phyloP scores from a whole-genome alignment of 2,888 invertebrate genomes.

The Drosophila mimetica region DNA sequence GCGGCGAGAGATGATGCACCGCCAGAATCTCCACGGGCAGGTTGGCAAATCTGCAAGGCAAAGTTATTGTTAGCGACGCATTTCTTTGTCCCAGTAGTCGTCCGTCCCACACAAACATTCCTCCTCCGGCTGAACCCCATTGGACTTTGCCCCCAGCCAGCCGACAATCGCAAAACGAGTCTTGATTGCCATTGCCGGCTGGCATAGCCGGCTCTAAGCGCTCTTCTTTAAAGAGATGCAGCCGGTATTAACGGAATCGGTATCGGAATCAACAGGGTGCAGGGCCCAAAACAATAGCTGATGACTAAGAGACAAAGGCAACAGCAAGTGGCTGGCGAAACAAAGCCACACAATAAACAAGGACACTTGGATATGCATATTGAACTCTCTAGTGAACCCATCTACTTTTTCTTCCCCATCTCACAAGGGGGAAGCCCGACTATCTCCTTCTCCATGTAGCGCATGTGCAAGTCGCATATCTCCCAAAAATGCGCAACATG shows the following conservation, averaged over 20 bases:
- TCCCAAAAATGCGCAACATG: constrained; percentile 33
- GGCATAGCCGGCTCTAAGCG: constrained; percentile 55
- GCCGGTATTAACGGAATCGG: constrained; percentile 1
- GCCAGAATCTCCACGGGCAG: constrained; percentile 85
- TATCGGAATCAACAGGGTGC: constrained; percentile 8
- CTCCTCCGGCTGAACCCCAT: constrained; percentile 35
- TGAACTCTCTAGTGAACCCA: constrained; percentile 22
- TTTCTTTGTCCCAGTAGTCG: constrained; percentile 30
- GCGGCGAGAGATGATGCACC: constrained; percentile 88
- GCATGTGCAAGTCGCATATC: constrained; percentile 46
- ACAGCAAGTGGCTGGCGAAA: constrained; percentile 19
- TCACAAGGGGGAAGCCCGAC: constrained; percentile 8
- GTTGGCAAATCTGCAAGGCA: constrained; percentile 85
- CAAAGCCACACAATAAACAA: constrained; percentile 44
- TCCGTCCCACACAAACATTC: constrained; percentile 22
- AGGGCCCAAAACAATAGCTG: constrained; percentile 38
- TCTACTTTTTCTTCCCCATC: neutral
- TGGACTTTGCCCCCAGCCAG: constrained; percentile 78
- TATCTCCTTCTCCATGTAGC: constrained; percentile 39
- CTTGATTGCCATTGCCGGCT: constrained; percentile 65
- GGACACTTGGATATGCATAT: constrained; percentile 6
- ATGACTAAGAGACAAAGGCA: constrained; percentile 39
- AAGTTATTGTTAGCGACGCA: constrained; percentile 55
- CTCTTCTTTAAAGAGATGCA: constrained; percentile 65
- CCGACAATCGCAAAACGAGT: constrained; percentile 65